Evolutionary conservation across 2,113 vertebrate species (phyloP).

Genomic region (Pygoscelis antarcticus): DNA sequence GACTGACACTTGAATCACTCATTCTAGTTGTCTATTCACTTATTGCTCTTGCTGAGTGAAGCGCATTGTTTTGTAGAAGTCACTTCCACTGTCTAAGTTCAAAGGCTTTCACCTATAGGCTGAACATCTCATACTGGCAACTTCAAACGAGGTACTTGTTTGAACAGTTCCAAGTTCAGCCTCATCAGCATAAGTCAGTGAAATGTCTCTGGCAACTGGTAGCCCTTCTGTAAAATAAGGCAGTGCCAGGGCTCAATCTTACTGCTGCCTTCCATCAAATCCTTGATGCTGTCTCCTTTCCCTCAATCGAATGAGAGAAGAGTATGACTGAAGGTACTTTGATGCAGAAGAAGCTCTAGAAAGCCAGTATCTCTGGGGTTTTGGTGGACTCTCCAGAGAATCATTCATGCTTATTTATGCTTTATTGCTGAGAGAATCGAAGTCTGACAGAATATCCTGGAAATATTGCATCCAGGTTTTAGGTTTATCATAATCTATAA

Average conservation of each 20-base stretch:
- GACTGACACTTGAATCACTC: conserved; percentile 12
- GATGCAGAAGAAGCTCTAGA: neutral
- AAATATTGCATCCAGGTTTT: neutral
- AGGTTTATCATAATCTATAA: too few relatives aligned
- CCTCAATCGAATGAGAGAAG: accelerated
- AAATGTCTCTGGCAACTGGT: neutral
- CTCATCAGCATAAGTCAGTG: neutral
- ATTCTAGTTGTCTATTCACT: neutral
- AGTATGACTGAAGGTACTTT: neutral
- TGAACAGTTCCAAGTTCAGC: neutral
- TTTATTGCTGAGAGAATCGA: neutral
- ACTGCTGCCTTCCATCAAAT: neutral
- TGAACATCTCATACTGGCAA: neutral
- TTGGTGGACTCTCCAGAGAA: neutral
- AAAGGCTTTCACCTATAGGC: neutral
- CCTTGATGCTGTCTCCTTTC: neutral
- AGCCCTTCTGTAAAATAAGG: neutral
- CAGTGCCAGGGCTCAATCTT: neutral
- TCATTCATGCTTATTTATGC: neutral
- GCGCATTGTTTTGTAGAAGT: neutral
- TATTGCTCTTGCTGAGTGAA: neutral
- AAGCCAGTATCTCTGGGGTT: neutral
- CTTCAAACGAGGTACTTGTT: neutral
- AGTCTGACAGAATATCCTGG: neutral
- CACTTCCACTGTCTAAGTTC: neutral